A percentile compares a stretch with the other conserved stretches of the same genome.
These are phyloP conservation scores for Muraenolepis orangiensis DNA, from an alignment of 2,797 vertebrate genomes.

Conservation along the genomic window DNA sequence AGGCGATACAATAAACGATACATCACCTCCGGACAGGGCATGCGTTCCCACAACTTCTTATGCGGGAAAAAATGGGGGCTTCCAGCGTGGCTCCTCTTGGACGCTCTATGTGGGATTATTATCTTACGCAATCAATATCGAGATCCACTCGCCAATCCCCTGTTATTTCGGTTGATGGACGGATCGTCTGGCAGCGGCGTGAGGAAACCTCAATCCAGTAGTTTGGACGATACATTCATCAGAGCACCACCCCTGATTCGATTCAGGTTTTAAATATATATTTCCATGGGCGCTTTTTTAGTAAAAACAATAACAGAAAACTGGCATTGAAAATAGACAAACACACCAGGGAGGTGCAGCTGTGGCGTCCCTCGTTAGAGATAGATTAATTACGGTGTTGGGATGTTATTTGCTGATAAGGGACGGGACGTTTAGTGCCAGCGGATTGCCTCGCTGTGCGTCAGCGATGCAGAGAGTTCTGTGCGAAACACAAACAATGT, in stretches of 20 bases:
- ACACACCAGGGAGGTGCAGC: neutral
- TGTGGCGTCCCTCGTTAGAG: neutral
- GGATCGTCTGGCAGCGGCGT: neutral
- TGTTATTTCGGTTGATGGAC: neutral
- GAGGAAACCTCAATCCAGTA: neutral
- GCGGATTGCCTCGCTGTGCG: neutral
- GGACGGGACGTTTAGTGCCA: neutral
- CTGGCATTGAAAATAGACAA: neutral
- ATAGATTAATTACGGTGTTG: neutral
- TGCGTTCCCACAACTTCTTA: neutral
- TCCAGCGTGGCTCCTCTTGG: neutral
- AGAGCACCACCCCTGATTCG: neutral
- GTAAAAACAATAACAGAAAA: no score
- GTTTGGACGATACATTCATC: neutral
- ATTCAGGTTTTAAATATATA: neutral
- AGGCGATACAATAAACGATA: neutral
- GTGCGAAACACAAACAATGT: neutral
- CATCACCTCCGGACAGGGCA: neutral
- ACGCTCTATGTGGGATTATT: neutral
- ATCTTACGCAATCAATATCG: neutral
- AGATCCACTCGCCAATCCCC: neutral
- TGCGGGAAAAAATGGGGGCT: neutral
- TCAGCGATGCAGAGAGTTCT: neutral
- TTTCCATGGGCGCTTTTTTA: no score
- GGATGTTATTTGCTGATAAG: neutral